phyloP scores from a whole-genome alignment of 2,113 vertebrate genomes.

The Chloropsis hardwickii region DNA sequence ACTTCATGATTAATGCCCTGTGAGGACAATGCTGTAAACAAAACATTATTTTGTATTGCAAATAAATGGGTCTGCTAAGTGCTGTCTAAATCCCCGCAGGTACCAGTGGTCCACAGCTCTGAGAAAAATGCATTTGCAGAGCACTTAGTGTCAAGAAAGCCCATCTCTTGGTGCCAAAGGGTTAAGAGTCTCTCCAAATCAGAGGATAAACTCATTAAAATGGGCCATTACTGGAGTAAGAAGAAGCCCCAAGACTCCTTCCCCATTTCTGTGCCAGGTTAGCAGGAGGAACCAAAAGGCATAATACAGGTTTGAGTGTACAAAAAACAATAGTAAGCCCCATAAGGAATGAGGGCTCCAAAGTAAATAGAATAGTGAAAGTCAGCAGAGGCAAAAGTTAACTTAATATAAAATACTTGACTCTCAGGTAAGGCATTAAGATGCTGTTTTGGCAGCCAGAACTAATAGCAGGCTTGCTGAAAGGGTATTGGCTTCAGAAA shows the following conservation, averaged over 20 bases:
- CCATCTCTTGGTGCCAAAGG: slow-evolving; percentile 60
- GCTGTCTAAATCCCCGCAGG: slow-evolving; percentile 59
- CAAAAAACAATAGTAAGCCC: slow-evolving; percentile 63
- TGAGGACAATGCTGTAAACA: slow-evolving; percentile 61
- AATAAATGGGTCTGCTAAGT: slow-evolving; percentile 70
- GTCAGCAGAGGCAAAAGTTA: slow-evolving; percentile 62
- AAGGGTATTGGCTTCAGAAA: slow-evolving; percentile 69
- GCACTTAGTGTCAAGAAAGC: slow-evolving; percentile 64
- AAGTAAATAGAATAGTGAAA: slow-evolving; percentile 62
- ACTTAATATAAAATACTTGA: slow-evolving; percentile 67
- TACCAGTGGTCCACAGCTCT: slow-evolving; percentile 30
- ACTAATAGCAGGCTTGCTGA: slow-evolving; percentile 69
- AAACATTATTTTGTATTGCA: slow-evolving; percentile 70
- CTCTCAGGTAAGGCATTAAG: slow-evolving; percentile 71
- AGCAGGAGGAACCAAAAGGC: slow-evolving; percentile 42
- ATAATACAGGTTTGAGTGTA: slow-evolving; percentile 50
- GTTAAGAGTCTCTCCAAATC: slow-evolving; percentile 68
- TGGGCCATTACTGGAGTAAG: slow-evolving; percentile 44
- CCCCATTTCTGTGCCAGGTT: not conserved
- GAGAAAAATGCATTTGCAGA: slow-evolving; percentile 69
- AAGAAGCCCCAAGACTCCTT: slow-evolving; percentile 32
- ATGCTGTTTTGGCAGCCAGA: slow-evolving; percentile 69
- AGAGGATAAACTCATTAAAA: slow-evolving; percentile 70
- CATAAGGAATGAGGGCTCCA: slow-evolving; percentile 30
- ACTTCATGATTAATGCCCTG: slow-evolving; percentile 54